Conservation (phyloP, 1,140 invertebrate species). For the Trichoplusia ni region DNA sequence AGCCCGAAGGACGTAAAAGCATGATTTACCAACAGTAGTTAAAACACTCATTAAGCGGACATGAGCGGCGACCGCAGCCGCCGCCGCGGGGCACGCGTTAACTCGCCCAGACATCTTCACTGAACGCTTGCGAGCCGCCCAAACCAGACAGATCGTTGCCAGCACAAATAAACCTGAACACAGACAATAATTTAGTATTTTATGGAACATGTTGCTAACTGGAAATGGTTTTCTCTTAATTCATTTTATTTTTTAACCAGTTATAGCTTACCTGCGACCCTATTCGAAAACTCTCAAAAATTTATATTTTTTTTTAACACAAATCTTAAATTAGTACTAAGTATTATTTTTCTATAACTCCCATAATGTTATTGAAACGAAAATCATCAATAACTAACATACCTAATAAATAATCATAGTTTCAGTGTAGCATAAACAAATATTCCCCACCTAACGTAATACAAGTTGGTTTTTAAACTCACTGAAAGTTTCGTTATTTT, state of each 20-base stretch:
- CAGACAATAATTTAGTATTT: slow-evolving; percentile 16
- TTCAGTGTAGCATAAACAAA: no score
- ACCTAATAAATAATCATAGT: no score
- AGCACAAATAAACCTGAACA: slow-evolving; percentile 4
- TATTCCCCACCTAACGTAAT: no score
- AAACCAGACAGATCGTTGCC: slow-evolving; percentile 6
- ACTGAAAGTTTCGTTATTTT: no score
- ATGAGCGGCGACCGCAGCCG: slow-evolving; percentile 48
- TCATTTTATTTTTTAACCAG: background rate
- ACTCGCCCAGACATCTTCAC: slow-evolving; percentile 49
- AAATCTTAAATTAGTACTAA: no score
- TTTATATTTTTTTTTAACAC: no score
- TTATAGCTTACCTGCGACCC: no score
- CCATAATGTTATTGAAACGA: no score
- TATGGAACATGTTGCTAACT: background rate
- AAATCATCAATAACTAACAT: no score
- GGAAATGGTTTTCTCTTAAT: background rate
- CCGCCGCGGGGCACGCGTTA: slow-evolving; percentile 45
- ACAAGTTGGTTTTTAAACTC: no score
- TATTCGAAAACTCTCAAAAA: no score
- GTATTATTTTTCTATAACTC: no score
- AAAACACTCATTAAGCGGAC: slow-evolving; percentile 65
- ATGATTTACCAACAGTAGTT: slow-evolving; percentile 67
- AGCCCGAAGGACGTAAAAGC: slow-evolving; percentile 39
- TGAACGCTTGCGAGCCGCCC: slow-evolving; percentile 26